Evolutionary conservation across 1,140 invertebrate genomes (phyloP).

Genomic region (Panonychus citri): DNA sequence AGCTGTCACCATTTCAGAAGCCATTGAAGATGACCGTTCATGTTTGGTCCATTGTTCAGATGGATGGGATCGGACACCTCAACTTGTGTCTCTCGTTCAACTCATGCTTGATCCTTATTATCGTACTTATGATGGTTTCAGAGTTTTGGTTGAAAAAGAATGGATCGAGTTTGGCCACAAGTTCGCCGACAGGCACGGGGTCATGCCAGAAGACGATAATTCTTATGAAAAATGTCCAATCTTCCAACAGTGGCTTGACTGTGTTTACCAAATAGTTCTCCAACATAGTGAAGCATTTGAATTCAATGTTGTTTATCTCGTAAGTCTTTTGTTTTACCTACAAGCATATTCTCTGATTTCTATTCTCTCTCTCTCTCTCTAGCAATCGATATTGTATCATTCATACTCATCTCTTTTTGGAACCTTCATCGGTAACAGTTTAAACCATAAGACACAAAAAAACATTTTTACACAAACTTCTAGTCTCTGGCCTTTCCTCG

Average conservation of each 20-base stretch:
- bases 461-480: no score
- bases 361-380: constrained; percentile 4
- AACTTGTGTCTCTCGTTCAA: constrained; percentile 70
- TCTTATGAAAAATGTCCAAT: constrained; percentile 75
- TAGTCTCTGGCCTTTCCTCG: no score
- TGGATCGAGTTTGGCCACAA: constrained; percentile 95
- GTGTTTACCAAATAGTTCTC: constrained; percentile 65
- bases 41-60: constrained; percentile 88
- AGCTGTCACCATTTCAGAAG: constrained; percentile 48
- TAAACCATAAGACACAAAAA: no score
- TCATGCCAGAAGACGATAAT: constrained; percentile 47
- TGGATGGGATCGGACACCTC: constrained; percentile 88
- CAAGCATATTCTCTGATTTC: background rate
- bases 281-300: constrained; percentile 86
- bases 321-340: constrained; percentile 25
- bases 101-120: constrained; percentile 82
- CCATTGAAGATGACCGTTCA: constrained; percentile 57
- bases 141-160: constrained; percentile 68
- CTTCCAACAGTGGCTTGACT: constrained; percentile 92
- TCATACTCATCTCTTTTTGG: constrained; percentile 87
- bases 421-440: constrained; percentile 80
- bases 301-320: constrained; percentile 76
- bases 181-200: constrained; percentile 80
- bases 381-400: constrained; percentile 86
- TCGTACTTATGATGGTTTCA: constrained; percentile 74